A percentile compares a stretch with the other conserved stretches of the same genome.
These are phyloP conservation scores for Eurytoma californica DNA, from an alignment of 2,888 invertebrate species.

Conservation along the genomic window DNA sequence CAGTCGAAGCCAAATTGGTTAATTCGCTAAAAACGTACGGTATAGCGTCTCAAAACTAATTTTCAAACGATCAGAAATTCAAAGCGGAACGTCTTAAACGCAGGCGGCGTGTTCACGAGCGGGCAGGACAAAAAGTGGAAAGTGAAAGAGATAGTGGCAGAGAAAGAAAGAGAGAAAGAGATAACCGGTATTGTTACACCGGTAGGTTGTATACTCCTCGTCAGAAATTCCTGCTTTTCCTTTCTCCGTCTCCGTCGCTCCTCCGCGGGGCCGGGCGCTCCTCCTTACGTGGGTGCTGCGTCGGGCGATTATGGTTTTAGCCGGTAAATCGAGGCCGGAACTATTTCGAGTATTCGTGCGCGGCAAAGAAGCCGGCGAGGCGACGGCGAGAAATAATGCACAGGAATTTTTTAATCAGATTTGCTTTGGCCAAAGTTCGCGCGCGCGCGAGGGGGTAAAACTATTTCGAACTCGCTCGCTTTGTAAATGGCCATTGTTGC, in stretches of 20 bases:
- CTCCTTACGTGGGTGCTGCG: slow-evolving; percentile 5
- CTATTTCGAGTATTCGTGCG: slow-evolving; percentile 45
- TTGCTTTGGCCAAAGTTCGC: slow-evolving; percentile 18
- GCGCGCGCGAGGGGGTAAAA: background rate
- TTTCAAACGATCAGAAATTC: no score
- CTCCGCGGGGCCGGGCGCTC: slow-evolving; percentile 21
- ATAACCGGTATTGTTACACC: slow-evolving; percentile 56
- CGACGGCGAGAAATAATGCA: background rate
- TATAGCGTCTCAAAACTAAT: no score
- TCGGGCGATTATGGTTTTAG: slow-evolving; percentile 48
- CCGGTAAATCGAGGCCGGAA: slow-evolving; percentile 44
- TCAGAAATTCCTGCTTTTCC: slow-evolving; percentile 59
- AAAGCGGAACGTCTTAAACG: slow-evolving; percentile 4
- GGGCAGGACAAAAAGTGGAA: slow-evolving; percentile 33
- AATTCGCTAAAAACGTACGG: no score
- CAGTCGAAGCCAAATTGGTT: no score
- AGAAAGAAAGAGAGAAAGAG: slow-evolving; percentile 38
- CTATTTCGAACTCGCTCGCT: slow-evolving; percentile 22
- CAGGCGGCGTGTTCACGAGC: slow-evolving; percentile 15
- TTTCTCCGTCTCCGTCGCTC: slow-evolving; percentile 43
- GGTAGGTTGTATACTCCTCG: slow-evolving; percentile 58
- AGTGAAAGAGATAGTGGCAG: slow-evolving; percentile 13
- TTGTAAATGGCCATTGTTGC: background rate
- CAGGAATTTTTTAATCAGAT: slow-evolving; percentile 47
- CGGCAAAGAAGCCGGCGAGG: background rate